Conservation (phyloP, 2,888 invertebrate species). For the Nemurella pictetii region DNA sequence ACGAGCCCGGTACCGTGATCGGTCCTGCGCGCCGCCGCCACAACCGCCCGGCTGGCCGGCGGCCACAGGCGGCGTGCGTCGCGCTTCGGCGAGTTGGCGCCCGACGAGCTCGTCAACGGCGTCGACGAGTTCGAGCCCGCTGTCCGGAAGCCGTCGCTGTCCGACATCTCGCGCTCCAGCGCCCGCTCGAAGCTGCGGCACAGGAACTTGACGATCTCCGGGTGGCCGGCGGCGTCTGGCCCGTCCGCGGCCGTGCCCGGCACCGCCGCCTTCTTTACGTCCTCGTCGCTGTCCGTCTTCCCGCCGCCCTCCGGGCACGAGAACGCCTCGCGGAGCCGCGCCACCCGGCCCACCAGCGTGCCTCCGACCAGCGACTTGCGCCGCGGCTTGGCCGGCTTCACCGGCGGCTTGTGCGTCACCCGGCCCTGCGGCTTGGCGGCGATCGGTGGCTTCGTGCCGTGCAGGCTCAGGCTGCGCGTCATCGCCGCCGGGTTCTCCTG, state of each 20-base stretch:
- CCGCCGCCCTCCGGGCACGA: background rate
- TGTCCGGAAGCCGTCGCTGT: slow-evolving; percentile 39
- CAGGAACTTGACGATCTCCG: slow-evolving; percentile 38
- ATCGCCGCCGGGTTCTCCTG: background rate
- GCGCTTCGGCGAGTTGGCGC: slow-evolving; percentile 64
- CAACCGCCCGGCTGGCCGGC: slow-evolving; percentile 45
- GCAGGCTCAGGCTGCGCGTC: background rate
- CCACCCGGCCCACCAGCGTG: background rate
- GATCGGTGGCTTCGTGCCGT: slow-evolving; percentile 32
- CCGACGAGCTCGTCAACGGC: slow-evolving; percentile 60
- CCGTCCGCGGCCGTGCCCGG: background rate
- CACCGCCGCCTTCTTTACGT: background rate
- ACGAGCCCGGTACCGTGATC: background rate
- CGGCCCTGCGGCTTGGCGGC: slow-evolving; percentile 38
- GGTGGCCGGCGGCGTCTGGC: background rate
- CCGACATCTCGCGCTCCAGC: slow-evolving; percentile 33
- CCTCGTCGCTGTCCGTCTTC: slow-evolving; percentile 4
- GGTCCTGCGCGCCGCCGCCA: background rate
- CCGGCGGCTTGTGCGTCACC: slow-evolving; percentile 39
- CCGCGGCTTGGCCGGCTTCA: slow-evolving; percentile 33
- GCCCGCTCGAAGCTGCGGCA: slow-evolving; percentile 41
- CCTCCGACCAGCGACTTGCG: background rate
- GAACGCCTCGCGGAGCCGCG: slow-evolving; percentile 21
- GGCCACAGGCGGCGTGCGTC: slow-evolving; percentile 52
- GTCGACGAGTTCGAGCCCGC: slow-evolving; percentile 58